phyloP scores from a whole-genome alignment of 2,797 vertebrate species.

The Melanotaenia nigrans region DNA sequence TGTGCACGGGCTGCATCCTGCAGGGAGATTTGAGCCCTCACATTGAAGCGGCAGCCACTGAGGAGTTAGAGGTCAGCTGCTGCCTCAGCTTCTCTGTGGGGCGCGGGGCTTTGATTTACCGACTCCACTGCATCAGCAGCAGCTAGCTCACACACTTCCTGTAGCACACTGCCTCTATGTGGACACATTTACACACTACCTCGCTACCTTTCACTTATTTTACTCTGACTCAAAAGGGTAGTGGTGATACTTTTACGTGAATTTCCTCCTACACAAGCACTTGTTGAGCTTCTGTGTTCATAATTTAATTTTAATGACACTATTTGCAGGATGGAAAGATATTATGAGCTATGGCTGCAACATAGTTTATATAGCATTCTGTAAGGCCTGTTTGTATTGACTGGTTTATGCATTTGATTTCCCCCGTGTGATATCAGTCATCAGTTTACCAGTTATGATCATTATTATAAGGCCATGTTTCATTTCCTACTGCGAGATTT shows the following conservation, averaged over 20 bases:
- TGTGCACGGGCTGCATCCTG: slow-evolving; percentile 48
- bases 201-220: slow-evolving; percentile 8
- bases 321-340: background rate
- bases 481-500: background rate
- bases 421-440: background rate
- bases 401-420: no score
- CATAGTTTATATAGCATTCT: background rate
- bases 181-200: slow-evolving; percentile 47
- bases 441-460: background rate
- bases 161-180: slow-evolving; percentile 75
- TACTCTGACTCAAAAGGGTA: background rate
- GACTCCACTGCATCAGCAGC: slow-evolving; percentile 66
- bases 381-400: no score
- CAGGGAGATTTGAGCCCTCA: slow-evolving; percentile 54
- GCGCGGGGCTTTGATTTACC: slow-evolving; percentile 72
- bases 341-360: background rate
- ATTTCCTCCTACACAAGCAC: background rate
- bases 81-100: slow-evolving; percentile 76
- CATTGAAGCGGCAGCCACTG: slow-evolving; percentile 56
- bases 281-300: background rate
- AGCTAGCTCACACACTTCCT: slow-evolving; percentile 19
- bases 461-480: background rate
- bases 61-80: slow-evolving; percentile 78
- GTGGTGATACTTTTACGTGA: background rate
- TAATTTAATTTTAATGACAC: background rate